Evolutionary conservation across 2,113 vertebrate species (phyloP).

Genomic region (Clarias magur): DNA sequence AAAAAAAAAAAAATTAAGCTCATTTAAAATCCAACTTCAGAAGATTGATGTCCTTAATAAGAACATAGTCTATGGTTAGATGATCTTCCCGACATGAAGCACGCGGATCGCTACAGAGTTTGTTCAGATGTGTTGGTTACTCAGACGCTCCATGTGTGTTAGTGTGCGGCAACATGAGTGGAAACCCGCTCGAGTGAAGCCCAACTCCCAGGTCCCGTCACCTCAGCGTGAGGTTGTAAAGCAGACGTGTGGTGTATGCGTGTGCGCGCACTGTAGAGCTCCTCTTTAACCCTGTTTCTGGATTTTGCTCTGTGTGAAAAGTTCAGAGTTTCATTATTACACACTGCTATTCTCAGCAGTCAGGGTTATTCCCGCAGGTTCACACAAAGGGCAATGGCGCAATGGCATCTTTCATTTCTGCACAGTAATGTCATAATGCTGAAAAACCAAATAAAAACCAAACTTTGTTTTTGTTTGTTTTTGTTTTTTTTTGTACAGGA

Average conservation of each 20-base stretch:
- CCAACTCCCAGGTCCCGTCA: neutral
- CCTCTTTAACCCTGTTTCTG: neutral
- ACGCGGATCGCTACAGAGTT: neutral
- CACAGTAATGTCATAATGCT: neutral
- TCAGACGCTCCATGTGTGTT: neutral
- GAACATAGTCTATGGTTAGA: neutral
- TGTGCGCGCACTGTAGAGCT: neutral
- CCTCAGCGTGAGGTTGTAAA: neutral
- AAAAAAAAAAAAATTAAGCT: no score
- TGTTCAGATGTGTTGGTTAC: neutral
- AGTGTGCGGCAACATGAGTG: neutral
- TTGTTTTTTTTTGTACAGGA: constrained; percentile 72
- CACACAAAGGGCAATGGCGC: neutral
- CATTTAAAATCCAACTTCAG: neutral
- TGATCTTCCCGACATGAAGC: neutral
- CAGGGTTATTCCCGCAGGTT: neutral
- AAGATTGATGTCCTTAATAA: neutral
- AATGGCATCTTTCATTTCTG: neutral
- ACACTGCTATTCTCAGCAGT: neutral
- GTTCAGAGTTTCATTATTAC: neutral
- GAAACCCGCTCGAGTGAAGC: neutral
- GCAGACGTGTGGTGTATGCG: neutral
- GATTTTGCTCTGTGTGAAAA: neutral
- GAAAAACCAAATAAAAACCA: no score
- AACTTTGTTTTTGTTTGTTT: constrained; percentile 31